A percentile compares a stretch with the other conserved stretches of the same genome.
These are phyloP conservation scores for Orchesella flavescens DNA, from an alignment of 2,888 invertebrate species.

Conservation along the genomic window DNA sequence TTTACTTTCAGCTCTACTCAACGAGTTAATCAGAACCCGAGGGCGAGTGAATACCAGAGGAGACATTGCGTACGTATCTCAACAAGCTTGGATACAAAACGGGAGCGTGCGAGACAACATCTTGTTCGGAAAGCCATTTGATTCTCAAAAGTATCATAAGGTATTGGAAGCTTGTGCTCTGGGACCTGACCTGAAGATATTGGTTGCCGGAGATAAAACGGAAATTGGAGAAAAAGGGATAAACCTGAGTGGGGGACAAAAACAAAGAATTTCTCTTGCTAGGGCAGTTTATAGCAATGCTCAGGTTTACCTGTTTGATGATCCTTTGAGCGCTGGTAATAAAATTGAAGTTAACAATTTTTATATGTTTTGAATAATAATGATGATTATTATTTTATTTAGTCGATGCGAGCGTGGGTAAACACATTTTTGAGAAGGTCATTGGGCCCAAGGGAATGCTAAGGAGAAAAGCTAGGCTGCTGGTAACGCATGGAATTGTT, in stretches of 20 bases:
- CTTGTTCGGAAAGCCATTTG: slow-evolving; percentile 85
- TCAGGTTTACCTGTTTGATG: slow-evolving; percentile 78
- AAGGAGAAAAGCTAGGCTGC: slow-evolving; percentile 82
- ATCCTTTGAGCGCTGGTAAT: slow-evolving; percentile 74
- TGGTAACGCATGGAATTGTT: slow-evolving; percentile 96
- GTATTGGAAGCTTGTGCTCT: too few relatives aligned
- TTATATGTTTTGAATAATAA: too few relatives aligned
- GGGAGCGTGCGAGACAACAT: slow-evolving; percentile 79
- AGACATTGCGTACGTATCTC: slow-evolving; percentile 78
- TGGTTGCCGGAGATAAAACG: slow-evolving; percentile 95
- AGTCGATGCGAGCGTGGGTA: too few relatives aligned
- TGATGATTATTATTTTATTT: too few relatives aligned
- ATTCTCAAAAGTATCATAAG: slow-evolving; percentile 83
- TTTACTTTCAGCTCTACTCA: slow-evolving; percentile 87
- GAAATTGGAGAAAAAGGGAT: slow-evolving; percentile 96
- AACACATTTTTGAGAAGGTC: too few relatives aligned
- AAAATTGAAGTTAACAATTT: too few relatives aligned
- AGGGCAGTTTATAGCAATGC: too few relatives aligned
- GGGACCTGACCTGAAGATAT: slow-evolving; percentile 92
- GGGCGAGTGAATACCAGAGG: slow-evolving; percentile 61
- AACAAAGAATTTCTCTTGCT: too few relatives aligned
- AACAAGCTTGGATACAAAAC: too few relatives aligned
- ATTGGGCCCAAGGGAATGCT: too few relatives aligned
- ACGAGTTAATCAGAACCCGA: slow-evolving; percentile 91
- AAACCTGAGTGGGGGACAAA: too few relatives aligned